phyloP scores from a whole-genome alignment of 2,113 vertebrate species.

The Tyrannus savana region DNA sequence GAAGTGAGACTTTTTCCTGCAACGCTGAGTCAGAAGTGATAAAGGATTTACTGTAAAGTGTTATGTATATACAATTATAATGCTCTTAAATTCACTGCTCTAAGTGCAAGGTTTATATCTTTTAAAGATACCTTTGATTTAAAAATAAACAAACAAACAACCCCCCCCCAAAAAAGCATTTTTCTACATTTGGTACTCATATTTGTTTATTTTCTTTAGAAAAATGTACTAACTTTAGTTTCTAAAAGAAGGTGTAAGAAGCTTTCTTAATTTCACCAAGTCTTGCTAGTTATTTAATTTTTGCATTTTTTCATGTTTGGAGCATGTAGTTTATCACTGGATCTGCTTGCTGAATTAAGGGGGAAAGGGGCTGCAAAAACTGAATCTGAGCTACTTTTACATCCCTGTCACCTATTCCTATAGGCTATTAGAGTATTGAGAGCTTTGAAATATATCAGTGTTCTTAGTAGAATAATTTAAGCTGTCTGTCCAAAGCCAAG shows the following conservation, averaged over 20 bases:
- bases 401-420: not conserved
- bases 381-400: not conserved
- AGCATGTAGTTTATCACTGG: not conserved
- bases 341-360: not conserved
- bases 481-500: not conserved
- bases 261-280: fast-evolving
- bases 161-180: not conserved
- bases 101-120: not conserved
- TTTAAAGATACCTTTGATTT: not conserved
- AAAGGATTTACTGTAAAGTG: not conserved
- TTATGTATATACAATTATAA: not conserved
- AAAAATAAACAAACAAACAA: not conserved
- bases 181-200: not conserved
- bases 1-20: not conserved
- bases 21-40: not conserved
- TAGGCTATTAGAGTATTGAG: not conserved
- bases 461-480: not conserved
- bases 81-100: not conserved
- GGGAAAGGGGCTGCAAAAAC: not conserved
- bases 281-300: not conserved
- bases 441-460: not conserved
- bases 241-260: not conserved
- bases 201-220: not conserved
- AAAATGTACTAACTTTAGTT: not conserved
- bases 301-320: not conserved